These are phyloP conservation scores for Heteractis magnifica DNA, from an alignment of 92 coral and sea anemone species.

Conservation along the genomic window DNA sequence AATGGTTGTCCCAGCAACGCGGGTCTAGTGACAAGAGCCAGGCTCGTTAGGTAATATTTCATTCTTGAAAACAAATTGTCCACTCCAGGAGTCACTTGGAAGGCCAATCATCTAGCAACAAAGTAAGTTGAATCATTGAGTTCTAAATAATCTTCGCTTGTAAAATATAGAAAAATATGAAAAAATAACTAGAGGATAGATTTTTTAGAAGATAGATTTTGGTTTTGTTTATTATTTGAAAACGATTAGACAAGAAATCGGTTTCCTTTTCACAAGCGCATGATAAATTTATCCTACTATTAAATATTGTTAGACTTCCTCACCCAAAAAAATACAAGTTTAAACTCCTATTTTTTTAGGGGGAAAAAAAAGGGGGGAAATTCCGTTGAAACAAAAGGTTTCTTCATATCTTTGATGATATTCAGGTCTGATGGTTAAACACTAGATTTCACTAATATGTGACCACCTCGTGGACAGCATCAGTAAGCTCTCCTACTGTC, in stretches of 20 bases:
- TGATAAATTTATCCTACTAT: too few species aligned
- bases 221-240: background rate
- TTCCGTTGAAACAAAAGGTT: too few species aligned
- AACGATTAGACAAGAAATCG: background rate
- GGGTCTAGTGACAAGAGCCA: background rate
- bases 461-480: too few species aligned
- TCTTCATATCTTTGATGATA: too few species aligned
- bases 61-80: background rate
- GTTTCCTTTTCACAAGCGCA: too few species aligned
- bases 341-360: too few species aligned
- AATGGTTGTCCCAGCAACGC: background rate
- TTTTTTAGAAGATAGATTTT: background rate
- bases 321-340: too few species aligned
- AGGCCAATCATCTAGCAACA: background rate
- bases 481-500: too few species aligned
- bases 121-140: background rate
- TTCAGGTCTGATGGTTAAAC: too few species aligned
- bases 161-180: background rate
- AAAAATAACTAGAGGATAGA: background rate
- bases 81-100: background rate
- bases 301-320: too few species aligned
- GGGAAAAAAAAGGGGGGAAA: too few species aligned
- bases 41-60: background rate
- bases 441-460: too few species aligned
- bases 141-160: background rate